A percentile compares a stretch with the other conserved stretches of the same genome.
Conservation (phyloP, 2,888 invertebrate genomes). For the Tiliacea citrago region DNA sequence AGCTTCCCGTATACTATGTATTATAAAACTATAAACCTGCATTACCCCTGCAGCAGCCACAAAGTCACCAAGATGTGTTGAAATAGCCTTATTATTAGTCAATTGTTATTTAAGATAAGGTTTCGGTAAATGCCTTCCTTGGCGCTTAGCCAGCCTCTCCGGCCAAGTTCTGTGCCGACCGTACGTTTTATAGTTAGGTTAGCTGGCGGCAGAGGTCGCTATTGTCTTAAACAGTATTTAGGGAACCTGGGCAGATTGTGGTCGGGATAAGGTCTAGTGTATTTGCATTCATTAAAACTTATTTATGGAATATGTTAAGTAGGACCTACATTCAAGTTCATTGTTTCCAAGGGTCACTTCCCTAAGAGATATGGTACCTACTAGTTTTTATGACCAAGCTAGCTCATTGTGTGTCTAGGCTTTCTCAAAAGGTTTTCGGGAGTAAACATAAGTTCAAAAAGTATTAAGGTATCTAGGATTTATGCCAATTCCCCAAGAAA, state of each 20-base stretch:
- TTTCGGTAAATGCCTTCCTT: conserved; percentile 39
- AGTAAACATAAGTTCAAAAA: not conserved
- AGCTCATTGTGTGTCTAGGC: not conserved
- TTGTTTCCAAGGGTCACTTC: not conserved
- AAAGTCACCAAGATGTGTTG: conserved; percentile 23
- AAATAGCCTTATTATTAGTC: conserved; percentile 47
- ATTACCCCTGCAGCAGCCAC: conserved; percentile 1
- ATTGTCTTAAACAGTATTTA: conserved; percentile 54
- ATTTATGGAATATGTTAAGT: not conserved
- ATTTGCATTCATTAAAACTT: conserved; percentile 39
- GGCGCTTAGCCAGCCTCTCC: conserved; percentile 40
- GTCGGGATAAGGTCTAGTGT: conserved; percentile 26
- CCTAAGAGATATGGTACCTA: not conserved
- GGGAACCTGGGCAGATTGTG: conserved; percentile 7
- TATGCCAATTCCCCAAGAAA: no score
- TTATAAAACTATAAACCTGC: not conserved
- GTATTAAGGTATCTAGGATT: not conserved
- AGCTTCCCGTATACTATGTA: no score
- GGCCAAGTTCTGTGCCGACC: conserved; percentile 32
- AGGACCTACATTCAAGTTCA: not conserved
- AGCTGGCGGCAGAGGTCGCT: conserved; percentile 14
- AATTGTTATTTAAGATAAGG: conserved; percentile 61
- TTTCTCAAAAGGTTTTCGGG: not conserved
- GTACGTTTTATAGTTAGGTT: conserved; percentile 33
- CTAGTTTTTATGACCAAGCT: not conserved